These are phyloP conservation scores for Pelvicachromis taeniatus DNA, from an alignment of 2,113 vertebrate species.

Conservation along the genomic window DNA sequence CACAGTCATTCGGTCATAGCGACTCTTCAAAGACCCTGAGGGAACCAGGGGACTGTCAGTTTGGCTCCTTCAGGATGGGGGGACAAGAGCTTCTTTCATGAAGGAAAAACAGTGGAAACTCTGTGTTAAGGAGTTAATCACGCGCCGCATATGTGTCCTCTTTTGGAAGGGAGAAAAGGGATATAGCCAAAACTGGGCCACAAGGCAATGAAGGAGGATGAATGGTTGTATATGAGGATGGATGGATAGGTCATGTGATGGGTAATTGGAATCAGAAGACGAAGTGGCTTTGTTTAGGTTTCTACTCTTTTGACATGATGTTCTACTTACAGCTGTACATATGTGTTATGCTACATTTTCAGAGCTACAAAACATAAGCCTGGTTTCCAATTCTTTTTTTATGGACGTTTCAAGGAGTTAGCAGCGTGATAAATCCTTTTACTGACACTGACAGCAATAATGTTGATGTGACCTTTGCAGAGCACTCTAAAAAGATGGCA, in stretches of 20 bases:
- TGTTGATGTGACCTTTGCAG: not conserved
- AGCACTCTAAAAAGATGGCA: not conserved
- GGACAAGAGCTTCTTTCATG: slow-evolving; percentile 71
- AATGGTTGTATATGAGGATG: slow-evolving; percentile 1
- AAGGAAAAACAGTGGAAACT: slow-evolving; percentile 68
- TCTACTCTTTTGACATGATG: slow-evolving; percentile 35
- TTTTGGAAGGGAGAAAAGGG: slow-evolving; percentile 16
- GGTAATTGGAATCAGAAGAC: slow-evolving; percentile 73
- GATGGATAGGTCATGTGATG: slow-evolving; percentile 61
- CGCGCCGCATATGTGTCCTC: slow-evolving; percentile 63
- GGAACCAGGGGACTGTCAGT: slow-evolving; percentile 53
- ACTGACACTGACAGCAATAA: not conserved
- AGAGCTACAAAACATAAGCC: not conserved
- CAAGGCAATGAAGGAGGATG: slow-evolving; percentile 41
- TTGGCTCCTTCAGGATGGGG: slow-evolving; percentile 43
- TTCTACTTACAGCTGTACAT: not conserved
- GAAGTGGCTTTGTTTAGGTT: not conserved
- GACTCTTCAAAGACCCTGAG: slow-evolving; percentile 58
- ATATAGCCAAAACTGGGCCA: slow-evolving; percentile 10
- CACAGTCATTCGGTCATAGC: slow-evolving; percentile 40
- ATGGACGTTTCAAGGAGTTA: not conserved
- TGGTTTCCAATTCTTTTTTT: not conserved
- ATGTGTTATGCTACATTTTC: not conserved
- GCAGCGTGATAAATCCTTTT: not conserved
- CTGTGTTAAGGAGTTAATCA: slow-evolving; percentile 73